Evolutionary conservation across 2,888 invertebrate species (phyloP).

Genomic region (Troides helena): DNA sequence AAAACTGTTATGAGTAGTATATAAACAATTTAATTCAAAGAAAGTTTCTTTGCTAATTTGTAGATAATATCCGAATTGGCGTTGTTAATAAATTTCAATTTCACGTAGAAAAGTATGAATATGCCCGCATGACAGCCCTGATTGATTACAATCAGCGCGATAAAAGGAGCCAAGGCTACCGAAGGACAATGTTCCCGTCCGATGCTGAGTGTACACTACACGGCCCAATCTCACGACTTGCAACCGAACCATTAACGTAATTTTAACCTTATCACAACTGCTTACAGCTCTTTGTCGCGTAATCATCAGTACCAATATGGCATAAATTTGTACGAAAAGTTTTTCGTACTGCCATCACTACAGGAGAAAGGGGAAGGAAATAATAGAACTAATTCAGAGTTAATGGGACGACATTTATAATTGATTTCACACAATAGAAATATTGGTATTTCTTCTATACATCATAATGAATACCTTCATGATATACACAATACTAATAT

Average conservation of each 20-base stretch:
- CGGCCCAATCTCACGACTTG: constrained; percentile 14
- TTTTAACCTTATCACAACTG: neutral
- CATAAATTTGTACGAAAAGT: constrained; percentile 2
- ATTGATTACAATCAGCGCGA: constrained; percentile 48
- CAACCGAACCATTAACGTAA: neutral
- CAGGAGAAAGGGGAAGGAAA: constrained; percentile 40
- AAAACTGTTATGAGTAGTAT: neutral
- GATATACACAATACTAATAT: neutral
- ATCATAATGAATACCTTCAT: neutral
- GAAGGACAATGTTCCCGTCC: constrained; percentile 71
- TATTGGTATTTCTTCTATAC: neutral
- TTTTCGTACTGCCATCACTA: constrained; percentile 41
- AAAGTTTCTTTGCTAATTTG: constrained; percentile 26
- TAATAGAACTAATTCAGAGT: constrained; percentile 37
- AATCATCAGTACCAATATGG: neutral
- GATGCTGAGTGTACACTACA: constrained; percentile 32
- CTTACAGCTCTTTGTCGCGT: neutral
- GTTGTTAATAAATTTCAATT: constrained; percentile 51
- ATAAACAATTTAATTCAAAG: neutral
- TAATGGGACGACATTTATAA: constrained; percentile 33
- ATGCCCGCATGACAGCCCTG: constrained; percentile 59
- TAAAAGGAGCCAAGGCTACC: constrained; percentile 71
- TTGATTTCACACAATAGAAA: constrained; percentile 14
- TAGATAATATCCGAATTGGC: constrained; percentile 22
- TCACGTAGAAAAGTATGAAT: constrained; percentile 47